phyloP scores from a whole-genome alignment of 2,113 vertebrate genomes.

The Papio anubis region DNA sequence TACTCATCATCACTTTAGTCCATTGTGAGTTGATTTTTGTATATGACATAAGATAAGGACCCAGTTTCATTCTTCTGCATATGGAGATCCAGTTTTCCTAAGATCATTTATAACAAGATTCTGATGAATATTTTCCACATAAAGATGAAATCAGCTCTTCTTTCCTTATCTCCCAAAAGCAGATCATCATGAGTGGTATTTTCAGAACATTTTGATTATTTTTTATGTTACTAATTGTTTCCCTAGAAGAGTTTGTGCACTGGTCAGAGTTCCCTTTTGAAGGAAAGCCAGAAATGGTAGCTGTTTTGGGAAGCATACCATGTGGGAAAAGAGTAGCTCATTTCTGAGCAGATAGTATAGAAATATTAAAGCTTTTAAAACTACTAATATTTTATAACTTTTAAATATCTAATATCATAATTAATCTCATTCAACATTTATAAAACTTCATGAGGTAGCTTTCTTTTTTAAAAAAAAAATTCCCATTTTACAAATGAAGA shows the following conservation, averaged over 20 bases:
- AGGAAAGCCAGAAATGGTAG: neutral
- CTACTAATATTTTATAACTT: neutral
- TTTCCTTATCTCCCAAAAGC: neutral
- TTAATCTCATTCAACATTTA: constrained; percentile 8
- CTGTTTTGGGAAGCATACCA: neutral
- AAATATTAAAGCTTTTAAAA: neutral
- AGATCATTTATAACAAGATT: neutral
- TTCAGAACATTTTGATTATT: neutral
- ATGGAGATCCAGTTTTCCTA: neutral
- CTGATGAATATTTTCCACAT: neutral
- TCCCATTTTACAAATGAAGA: neutral
- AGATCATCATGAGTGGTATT: neutral
- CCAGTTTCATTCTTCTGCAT: neutral
- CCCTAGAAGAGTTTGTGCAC: neutral
- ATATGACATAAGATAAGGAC: neutral
- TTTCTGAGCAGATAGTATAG: neutral
- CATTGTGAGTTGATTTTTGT: neutral
- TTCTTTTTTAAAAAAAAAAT: neutral
- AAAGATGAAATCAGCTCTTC: neutral
- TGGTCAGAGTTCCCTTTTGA: neutral
- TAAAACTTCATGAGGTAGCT: neutral
- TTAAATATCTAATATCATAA: neutral
- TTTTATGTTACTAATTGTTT: neutral
- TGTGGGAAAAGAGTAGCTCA: neutral
- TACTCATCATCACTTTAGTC: no score